A percentile compares a stretch with the other conserved stretches of the same genome.
Evolutionary conservation across 2,113 vertebrate species (phyloP).

Genomic region (Recurvirostra avosetta): DNA sequence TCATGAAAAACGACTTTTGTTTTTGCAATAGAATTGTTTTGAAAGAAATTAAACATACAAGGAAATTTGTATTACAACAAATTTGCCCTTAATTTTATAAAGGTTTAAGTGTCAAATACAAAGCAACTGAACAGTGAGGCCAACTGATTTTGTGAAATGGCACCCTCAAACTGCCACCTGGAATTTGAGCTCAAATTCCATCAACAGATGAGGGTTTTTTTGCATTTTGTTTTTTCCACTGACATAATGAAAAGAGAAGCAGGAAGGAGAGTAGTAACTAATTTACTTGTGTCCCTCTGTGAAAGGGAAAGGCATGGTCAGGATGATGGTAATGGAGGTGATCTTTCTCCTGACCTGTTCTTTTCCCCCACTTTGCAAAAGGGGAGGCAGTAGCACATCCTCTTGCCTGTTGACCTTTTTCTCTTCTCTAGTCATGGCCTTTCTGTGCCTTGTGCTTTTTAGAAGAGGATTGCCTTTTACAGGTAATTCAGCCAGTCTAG

Average conservation of each 20-base stretch:
- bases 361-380: neutral
- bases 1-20: neutral
- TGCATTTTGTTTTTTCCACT: neutral
- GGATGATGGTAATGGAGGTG: neutral
- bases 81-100: neutral
- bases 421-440: neutral
- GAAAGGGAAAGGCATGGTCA: neutral
- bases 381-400: neutral
- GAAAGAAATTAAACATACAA: neutral
- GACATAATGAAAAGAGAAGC: too few relatives aligned
- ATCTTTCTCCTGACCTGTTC: neutral
- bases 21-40: conserved; percentile 11
- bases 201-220: neutral
- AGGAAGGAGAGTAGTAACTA: neutral
- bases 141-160: neutral
- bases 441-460: neutral
- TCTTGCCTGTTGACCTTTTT: neutral
- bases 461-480: neutral
- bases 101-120: neutral
- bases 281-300: neutral
- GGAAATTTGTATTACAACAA: neutral
- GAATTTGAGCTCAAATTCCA: neutral
- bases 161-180: neutral
- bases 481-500: neutral
- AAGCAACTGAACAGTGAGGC: neutral